Conservation (phyloP, 2,888 invertebrate species). For the Eupithecia tripunctaria region DNA sequence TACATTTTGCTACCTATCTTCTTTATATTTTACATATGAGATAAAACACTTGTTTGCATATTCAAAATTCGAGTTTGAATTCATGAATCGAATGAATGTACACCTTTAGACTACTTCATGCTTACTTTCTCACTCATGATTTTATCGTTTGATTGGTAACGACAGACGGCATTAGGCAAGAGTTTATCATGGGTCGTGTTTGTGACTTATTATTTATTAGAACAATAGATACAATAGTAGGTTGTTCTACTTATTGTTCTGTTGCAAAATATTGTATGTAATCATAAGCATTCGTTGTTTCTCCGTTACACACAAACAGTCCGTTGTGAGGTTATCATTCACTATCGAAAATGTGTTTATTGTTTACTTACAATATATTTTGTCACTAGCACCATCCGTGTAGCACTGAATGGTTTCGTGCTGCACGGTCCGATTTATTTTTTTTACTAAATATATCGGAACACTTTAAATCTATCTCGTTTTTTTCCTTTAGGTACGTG, state of each 20-base stretch:
- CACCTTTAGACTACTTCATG: neutral
- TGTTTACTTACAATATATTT: conserved; percentile 43
- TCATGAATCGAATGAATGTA: neutral
- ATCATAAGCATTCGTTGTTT: conserved; percentile 51
- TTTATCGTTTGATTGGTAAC: neutral
- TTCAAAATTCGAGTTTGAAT: neutral
- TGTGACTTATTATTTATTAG: conserved; percentile 3
- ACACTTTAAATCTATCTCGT: neutral
- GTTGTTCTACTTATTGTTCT: neutral
- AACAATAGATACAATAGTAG: conserved; percentile 7
- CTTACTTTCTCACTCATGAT: neutral
- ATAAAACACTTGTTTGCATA: neutral
- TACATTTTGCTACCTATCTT: neutral
- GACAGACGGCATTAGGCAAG: neutral
- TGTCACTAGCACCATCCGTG: neutral
- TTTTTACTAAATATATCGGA: neutral
- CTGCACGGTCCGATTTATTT: too few species aligned
- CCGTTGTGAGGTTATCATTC: conserved; percentile 55
- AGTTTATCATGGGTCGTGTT: neutral
- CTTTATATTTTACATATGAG: neutral
- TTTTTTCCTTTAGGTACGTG: neutral
- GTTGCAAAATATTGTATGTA: conserved; percentile 46
- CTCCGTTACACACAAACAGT: conserved; percentile 53
- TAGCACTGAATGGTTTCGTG: neutral
- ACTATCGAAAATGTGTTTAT: conserved; percentile 53